Evolutionary conservation across 1,140 invertebrate species (phyloP).

Genomic region (Condylostylus longicornis): DNA sequence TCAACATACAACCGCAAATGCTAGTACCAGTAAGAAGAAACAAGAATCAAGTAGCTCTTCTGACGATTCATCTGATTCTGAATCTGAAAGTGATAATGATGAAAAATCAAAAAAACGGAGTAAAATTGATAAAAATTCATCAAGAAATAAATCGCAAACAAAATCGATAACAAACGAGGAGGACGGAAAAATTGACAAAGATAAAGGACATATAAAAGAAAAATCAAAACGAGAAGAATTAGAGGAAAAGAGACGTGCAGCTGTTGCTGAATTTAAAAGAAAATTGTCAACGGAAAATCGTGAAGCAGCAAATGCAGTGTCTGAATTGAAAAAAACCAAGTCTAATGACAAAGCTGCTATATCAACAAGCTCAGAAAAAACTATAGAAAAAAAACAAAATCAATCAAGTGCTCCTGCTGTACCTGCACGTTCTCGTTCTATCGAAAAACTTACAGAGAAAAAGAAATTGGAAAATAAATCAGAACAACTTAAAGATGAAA

Average conservation of each 20-base stretch:
- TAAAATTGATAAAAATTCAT: constrained; percentile 23
- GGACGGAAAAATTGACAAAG: no score
- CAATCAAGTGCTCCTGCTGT: background rate
- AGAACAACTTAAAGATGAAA: constrained; percentile 1
- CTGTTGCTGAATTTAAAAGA: constrained; percentile 30
- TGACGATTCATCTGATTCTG: no score
- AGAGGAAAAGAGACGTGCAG: constrained; percentile 23
- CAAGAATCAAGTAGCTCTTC: constrained; percentile 3
- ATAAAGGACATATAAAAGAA: no score
- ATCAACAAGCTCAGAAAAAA: background rate
- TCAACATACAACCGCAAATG: no score
- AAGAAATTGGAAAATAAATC: constrained; percentile 8
- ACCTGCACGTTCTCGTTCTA: constrained; percentile 9
- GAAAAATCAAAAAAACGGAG: constrained; percentile 4
- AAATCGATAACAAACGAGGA: constrained; percentile 23
- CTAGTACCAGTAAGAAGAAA: background rate
- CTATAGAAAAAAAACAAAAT: background rate
- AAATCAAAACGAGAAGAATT: no score
- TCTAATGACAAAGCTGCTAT: constrained; percentile 1
- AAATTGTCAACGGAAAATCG: constrained; percentile 1
- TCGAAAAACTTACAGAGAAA: constrained; percentile 10
- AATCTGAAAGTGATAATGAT: constrained; percentile 18
- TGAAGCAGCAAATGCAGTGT: constrained; percentile 17
- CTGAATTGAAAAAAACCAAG: constrained; percentile 4
- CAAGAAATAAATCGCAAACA: constrained; percentile 27